Evolutionary conservation across 2,797 vertebrate species (phyloP), one percentile per base, ranked within the genome.

Genomic region (Sternarchorhynchus goeldii): DNA sequence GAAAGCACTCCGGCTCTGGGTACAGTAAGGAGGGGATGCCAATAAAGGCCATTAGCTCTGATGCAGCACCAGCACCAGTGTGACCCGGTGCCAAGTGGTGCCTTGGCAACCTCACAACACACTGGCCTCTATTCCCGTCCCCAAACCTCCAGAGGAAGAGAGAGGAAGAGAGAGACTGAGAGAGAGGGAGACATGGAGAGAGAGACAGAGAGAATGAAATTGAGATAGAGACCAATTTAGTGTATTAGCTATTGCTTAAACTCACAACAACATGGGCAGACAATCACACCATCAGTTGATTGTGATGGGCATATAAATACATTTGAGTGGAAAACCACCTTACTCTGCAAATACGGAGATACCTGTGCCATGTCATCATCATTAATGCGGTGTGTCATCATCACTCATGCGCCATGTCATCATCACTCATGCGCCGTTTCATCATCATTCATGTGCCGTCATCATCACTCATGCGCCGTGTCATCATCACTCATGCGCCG

Each of bases 41-140:
- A 92, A 93, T 92, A 89, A 89, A 89, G 88, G 88, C 91, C 91
- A 92, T 93, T 92, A 93, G 85, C 25, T 0, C 82, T 90, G 91
- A 93, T 92, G 87, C 90, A 91, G 91, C 84, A 85, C 84, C 80
- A 85, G 83, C 83, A 85, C 86, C 83, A 90, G 92, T 88, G 88
- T 92, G 91, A 92, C 90, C 91, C 57, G 16, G 58, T 63, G 41
- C 73, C 73, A 75, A 75, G 60, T 64, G 41, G 34, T 41, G 53
- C 62, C 2, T 17, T 57, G 53, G 34, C 62, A 65, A 34, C 34
- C 50, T 66, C 20, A 75, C 73, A 66, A 66, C 63, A 57, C 32
- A 62, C 50, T 64, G 59, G 25, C 18, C 72, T 74, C 41, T 74
- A 45, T 74, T 63, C 53, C 39, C 17, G 50, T 74, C 29, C 59